Base-by-base conservation (phyloP, 2,888 invertebrate genomes). In the Lagria hirta region DNA sequence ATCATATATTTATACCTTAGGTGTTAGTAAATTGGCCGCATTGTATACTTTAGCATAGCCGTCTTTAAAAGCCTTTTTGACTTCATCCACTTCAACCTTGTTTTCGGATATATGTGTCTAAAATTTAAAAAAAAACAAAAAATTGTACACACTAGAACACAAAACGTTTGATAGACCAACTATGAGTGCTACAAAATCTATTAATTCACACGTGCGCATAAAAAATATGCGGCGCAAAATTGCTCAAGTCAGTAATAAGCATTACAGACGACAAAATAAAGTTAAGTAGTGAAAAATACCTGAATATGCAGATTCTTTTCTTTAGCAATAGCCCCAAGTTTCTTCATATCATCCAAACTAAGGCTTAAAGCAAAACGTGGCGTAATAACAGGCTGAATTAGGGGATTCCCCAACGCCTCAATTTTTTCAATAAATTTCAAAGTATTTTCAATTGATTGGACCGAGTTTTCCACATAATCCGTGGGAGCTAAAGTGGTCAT, bases 31-130 rank as follows among this genome's bases (percentile, higher is more conserved):
- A 0, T 81, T 77, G 36, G 84, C 82, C 50, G 77, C 73, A 51
- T 89, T 82, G 66, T 94, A 94, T 6, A 90, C 86, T 43, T 82
- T 75, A 0, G 86, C 78, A 68, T 94, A 95, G 15, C 75, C 76
- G 24, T 74, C 70, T 0, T 73, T 66, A 1, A 80, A 80, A 60
- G 75, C 61, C 26, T 77, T 59, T 44, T 77, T 70, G 0, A 90
- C 86, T 60, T 77, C 73, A 48, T 79, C 71, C 33, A 89, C 74
- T 76, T 95, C 94, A 3, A 79, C 74, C 11, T 72, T 48, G 63
- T 86, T 91, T 72, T 95, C 94, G 11, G 88, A 87, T 43, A 94
- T 80, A 64, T 95, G 94, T 35, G 85, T 89, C 88, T 93, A 71
- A 48, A 78, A 75, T 41, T 48, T 18, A 22, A 42, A 18, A 15